Percentiles rank a stretch among this genome's conserved stretches.
phyloP scores from a whole-genome alignment of 2,888 invertebrate species.

The Ptilodon capucinus region DNA sequence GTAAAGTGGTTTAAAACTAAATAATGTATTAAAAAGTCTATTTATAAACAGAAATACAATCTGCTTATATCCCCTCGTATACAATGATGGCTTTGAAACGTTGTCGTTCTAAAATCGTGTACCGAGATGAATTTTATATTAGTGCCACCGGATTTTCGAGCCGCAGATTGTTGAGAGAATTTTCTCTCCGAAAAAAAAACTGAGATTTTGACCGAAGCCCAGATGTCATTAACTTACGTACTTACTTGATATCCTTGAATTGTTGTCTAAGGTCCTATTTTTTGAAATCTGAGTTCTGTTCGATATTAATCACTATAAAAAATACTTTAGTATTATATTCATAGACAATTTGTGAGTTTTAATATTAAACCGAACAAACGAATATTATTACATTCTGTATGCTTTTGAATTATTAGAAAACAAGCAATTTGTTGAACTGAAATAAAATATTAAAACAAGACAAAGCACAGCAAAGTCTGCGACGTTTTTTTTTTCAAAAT shows the following conservation, averaged over 20 bases:
- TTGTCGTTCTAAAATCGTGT: conserved; percentile 9
- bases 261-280: not conserved
- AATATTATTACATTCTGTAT: no score
- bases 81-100: conserved; percentile 1
- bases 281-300: no score
- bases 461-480: conserved; percentile 28
- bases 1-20: no score
- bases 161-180: not conserved
- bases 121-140: conserved; percentile 1
- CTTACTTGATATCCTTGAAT: not conserved
- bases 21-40: not conserved
- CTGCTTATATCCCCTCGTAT: not conserved
- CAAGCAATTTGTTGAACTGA: conserved; percentile 6
- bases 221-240: conserved; percentile 48
- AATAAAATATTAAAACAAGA: conserved; percentile 5
- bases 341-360: no score
- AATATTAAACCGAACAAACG: no score
- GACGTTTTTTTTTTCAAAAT: conserved; percentile 28
- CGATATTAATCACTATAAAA: no score
- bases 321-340: no score
- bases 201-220: conserved; percentile 43
- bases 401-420: not conserved
- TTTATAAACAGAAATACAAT: not conserved
- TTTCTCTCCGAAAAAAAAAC: conserved; percentile 14
- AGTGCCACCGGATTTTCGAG: not conserved